Base-by-base conservation (phyloP, 1,140 invertebrate species). In the Akabosia matsudoensis region DNA sequence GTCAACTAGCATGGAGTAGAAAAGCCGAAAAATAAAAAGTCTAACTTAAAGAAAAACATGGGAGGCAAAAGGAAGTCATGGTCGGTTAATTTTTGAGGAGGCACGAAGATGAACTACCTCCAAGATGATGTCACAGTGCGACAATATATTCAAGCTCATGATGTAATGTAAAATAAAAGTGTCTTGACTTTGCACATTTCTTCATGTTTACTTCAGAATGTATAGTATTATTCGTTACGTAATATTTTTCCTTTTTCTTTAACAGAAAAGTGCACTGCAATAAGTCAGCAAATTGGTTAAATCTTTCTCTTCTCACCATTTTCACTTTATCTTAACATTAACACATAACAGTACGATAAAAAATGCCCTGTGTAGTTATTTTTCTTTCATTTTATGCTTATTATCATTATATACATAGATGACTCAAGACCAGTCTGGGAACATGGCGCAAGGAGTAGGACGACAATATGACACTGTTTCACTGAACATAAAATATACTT, bases 81-180 rank as follows among this genome's bases (percentile, higher is more conserved):
- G 61, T 67, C 61, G 61, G 61, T 67, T 30, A 67, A 67, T 67
- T 67, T 67, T 67, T 67, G 61, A 67, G 61, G 61, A 67, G 61
- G 28, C 61, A 67, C 28, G 61, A 67, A 67, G 61, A 67, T 67
- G 61, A 67, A 67, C 61, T 67, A 67, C 61, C 61, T 67, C 61
- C n/a, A n/a, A n/a, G n/a, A n/a, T n/a, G n/a, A n/a, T 67, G 28
- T 67, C 24, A 61, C 37, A 67, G 54, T 61, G n/a, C n/a, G n/a
- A n/a, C n/a, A n/a, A n/a, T n/a, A n/a, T n/a, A n/a, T 51, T 10
- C 45, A 51, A n/a, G n/a, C n/a, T n/a, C n/a, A n/a, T n/a, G n/a
- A n/a, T n/a, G n/a, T n/a, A n/a, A n/a, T n/a, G n/a, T n/a, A n/a
- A n/a, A n/a, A n/a, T n/a, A n/a, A n/a, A n/a, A n/a, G n/a, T n/a